These are phyloP conservation scores for Amblyjoppa fuscipennis DNA, from an alignment of 2,888 invertebrate genomes.

Conservation along the genomic window DNA sequence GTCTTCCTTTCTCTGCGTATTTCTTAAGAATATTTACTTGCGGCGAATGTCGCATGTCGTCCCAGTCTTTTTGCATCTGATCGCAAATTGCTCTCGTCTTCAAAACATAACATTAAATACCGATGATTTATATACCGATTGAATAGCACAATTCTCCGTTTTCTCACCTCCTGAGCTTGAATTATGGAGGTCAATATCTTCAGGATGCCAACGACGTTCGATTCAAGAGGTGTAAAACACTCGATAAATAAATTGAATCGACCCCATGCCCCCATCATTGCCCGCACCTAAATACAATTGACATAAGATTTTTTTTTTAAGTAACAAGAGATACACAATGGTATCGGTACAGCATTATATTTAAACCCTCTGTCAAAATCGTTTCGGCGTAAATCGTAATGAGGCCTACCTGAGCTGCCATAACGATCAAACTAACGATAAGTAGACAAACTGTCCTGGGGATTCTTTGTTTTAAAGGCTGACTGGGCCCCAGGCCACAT, in stretches of 20 bases:
- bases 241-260: not conserved
- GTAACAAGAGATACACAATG: not conserved
- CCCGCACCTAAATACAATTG: not conserved
- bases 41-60: not conserved
- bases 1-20: not conserved
- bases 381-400: not conserved
- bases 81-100: slow-evolving; percentile 15
- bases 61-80: not conserved
- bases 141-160: not conserved
- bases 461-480: not conserved
- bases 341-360: not conserved
- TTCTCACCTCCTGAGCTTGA: not conserved
- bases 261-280: not conserved
- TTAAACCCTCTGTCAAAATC: not conserved
- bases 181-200: not conserved
- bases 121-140: not conserved
- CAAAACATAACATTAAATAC: not conserved
- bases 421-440: not conserved
- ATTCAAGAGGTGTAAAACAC: not conserved
- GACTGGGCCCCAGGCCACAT: not conserved
- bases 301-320: not conserved
- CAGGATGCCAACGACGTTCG: not conserved
- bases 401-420: not conserved
- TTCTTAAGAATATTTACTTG: not conserved
- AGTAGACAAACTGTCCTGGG: not conserved